These are phyloP conservation scores for Palythoa heliodiscus DNA, from an alignment of 92 coral and sea anemone species.

Conservation along the genomic window DNA sequence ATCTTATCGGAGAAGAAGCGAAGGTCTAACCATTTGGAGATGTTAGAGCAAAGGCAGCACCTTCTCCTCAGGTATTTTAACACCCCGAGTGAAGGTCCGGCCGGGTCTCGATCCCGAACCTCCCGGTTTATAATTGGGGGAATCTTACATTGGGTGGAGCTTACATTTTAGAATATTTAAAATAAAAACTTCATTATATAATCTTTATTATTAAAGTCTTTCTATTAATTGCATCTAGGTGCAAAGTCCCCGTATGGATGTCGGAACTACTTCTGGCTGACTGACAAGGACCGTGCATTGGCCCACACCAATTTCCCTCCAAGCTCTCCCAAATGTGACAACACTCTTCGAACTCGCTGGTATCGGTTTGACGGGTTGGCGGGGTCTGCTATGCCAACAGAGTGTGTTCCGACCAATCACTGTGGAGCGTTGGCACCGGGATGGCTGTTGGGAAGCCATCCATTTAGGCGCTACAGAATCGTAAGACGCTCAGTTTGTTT, in stretches of 20 bases:
- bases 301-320: background rate
- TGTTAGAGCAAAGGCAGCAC: too few species aligned
- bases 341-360: background rate
- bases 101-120: too few species aligned
- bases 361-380: conserved; percentile 3
- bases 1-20: too few species aligned
- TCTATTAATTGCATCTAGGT: too few species aligned
- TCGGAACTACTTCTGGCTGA: background rate
- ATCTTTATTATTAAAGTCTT: too few species aligned
- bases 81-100: too few species aligned
- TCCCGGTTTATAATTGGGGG: too few species aligned
- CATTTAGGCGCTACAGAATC: background rate
- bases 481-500: background rate
- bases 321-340: conserved; percentile 3
- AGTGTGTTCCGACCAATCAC: background rate
- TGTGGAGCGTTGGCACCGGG: background rate
- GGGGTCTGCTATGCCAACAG: background rate
- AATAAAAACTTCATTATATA: too few species aligned
- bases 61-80: too few species aligned
- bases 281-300: background rate
- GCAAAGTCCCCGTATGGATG: background rate
- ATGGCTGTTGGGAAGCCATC: background rate
- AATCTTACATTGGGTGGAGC: too few species aligned
- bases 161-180: too few species aligned
- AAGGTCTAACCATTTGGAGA: too few species aligned